These are phyloP conservation scores for Calephelis nemesis DNA, from an alignment of 1,140 invertebrate genomes.

Conservation along the genomic window DNA sequence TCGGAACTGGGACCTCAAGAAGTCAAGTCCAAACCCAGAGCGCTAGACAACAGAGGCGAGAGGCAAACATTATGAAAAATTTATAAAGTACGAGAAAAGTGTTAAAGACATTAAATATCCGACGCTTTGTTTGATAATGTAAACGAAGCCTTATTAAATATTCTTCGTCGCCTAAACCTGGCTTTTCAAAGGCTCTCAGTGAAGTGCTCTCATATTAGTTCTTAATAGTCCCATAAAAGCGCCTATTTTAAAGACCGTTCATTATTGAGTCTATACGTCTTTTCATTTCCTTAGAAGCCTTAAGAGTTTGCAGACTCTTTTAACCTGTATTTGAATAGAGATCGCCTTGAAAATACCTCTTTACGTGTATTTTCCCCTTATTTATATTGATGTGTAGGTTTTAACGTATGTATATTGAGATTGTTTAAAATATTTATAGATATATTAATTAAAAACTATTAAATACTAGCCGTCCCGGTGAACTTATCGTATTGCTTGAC, in stretches of 20 bases:
- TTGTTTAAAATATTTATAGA: no score
- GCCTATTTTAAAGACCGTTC: constrained; percentile 17
- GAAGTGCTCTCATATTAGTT: constrained; percentile 6
- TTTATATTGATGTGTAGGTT: neutral
- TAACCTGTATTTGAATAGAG: constrained; percentile 6
- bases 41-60: no score
- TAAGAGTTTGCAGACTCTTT: constrained; percentile 10
- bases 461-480: no score
- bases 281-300: constrained; percentile 14
- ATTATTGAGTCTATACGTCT: constrained; percentile 16
- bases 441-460: no score
- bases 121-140: no score
- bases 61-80: no score
- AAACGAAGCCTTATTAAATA: constrained; percentile 1
- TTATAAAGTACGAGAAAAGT: no score
- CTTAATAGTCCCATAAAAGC: constrained; percentile 11
- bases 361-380: neutral
- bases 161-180: neutral
- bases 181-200: constrained; percentile 10
- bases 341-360: constrained; percentile 1
- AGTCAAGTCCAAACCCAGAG: no score
- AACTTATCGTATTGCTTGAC: no score
- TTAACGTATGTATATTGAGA: neutral
- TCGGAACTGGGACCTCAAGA: no score
- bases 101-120: no score